Base-by-base conservation (phyloP, 2,113 vertebrate genomes). In the Nestor notabilis region DNA sequence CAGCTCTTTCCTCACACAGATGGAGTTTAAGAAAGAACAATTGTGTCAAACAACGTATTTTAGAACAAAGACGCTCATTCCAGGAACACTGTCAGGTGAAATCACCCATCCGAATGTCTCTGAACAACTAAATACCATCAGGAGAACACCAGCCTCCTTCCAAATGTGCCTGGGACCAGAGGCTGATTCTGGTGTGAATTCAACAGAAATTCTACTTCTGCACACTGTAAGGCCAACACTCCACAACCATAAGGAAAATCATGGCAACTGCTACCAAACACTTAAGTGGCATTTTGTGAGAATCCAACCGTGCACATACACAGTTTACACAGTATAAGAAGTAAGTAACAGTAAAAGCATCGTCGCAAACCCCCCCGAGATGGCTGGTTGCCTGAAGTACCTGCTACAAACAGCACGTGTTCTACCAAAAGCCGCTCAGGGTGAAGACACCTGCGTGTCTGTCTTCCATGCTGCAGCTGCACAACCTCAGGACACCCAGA, bases 331-430 rank as follows among this genome's bases (percentile, higher is more conserved):
- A 24, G 56, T 15, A 58, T 58, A 15, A 58, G 35, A 16, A 20
- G 10, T 7, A 24, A 35, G 33, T n/a, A 23, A 58, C 16, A 58
- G 35, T 35, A 24, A 35, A 58, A 58, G 56, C 56, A 58, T 9
- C 21, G 24, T 35, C 35, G 33, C 33, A 35, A 17, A 12, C 9
- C 33, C 5, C 8, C 25, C 60, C 0, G 23, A n/a, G n/a, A 19
- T 4, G 28, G 10, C 1, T 0, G 16, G 35, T 4, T 1, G 1
- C 29, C 27, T 35, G 39, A 56, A 24, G 35, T 1, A 10, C 27
- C 44, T 24, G 24, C 4, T n/a, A 15, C 16, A 46, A 27, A 56
- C 12, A 24, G 4, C 56, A n/a, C 0, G 0, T 7, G 2, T 9
- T 33, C 7, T 12, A 10, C 39, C 55, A 20, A 10, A 23, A 81